Percentiles rank a stretch among this genome's conserved stretches.
These are phyloP conservation scores for Phaonia tiefii DNA, from an alignment of 2,888 invertebrate species.

Conservation along the genomic window DNA sequence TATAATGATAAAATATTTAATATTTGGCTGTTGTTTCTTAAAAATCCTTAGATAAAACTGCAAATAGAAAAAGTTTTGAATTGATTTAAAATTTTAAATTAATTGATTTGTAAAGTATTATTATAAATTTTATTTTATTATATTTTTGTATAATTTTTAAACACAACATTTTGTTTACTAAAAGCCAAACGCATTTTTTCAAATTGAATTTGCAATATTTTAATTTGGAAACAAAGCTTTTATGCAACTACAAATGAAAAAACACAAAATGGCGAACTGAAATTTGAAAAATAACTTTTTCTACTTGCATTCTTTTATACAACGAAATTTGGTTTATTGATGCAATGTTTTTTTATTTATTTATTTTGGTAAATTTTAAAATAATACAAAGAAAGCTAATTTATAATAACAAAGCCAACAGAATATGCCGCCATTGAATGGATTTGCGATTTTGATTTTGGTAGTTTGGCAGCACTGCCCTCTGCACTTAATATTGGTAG, in stretches of 20 bases:
- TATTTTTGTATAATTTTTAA: not conserved
- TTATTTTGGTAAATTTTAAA: constrained; percentile 1
- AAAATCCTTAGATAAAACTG: constrained; percentile 65
- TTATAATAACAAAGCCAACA: constrained; percentile 44
- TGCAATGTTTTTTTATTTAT: constrained; percentile 9
- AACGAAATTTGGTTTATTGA: constrained; percentile 6
- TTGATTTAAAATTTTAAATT: constrained; percentile 16
- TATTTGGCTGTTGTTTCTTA: constrained; percentile 59
- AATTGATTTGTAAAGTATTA: not conserved
- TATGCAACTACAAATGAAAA: constrained; percentile 47
- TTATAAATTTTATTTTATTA: not conserved
- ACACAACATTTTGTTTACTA: constrained; percentile 25
- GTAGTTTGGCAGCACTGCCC: too few relatives aligned
- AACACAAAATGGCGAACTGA: constrained; percentile 41
- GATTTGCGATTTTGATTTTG: constrained; percentile 12
- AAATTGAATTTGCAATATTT: constrained; percentile 16
- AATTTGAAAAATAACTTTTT: constrained; percentile 59
- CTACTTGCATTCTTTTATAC: constrained; percentile 61
- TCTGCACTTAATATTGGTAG: too few relatives aligned
- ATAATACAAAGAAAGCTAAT: constrained; percentile 42
- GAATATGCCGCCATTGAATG: constrained; percentile 31
- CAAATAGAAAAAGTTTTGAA: constrained; percentile 66
- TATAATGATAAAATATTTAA: constrained; percentile 25
- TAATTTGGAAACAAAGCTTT: constrained; percentile 17
- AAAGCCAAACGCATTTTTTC: constrained; percentile 49